Conservation (phyloP, 2,888 invertebrate genomes). For the Pelosia muscerda region DNA sequence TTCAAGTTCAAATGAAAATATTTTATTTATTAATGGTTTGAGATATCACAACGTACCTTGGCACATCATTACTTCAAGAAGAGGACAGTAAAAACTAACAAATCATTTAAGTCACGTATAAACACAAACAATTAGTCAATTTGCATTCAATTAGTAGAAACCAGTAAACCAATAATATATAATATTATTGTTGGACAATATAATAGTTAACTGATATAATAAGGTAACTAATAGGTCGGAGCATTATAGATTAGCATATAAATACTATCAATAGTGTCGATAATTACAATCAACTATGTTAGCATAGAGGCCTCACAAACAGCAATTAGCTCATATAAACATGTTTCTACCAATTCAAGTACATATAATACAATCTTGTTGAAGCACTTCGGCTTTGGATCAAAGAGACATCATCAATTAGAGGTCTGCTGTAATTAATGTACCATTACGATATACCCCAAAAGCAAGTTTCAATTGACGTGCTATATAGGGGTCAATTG, state of each 20-base stretch:
- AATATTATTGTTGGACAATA: slow-evolving; percentile 8
- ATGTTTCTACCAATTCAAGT: slow-evolving; percentile 25
- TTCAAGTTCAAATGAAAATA: not conserved
- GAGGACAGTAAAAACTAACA: not conserved
- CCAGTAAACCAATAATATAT: slow-evolving; percentile 2
- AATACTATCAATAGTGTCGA: slow-evolving; percentile 18
- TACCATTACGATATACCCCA: slow-evolving; percentile 64
- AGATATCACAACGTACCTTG: not conserved
- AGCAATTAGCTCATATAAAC: slow-evolving; percentile 36
- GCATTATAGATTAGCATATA: not conserved
- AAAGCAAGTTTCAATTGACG: slow-evolving; percentile 68
- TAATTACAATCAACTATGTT: slow-evolving; percentile 23
- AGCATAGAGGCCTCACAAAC: slow-evolving; percentile 13
- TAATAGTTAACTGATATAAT: not conserved
- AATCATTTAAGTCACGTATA: not conserved
- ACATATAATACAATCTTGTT: slow-evolving; percentile 43
- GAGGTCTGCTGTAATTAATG: slow-evolving; percentile 65
- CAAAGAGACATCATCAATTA: slow-evolving; percentile 53
- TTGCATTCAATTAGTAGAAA: slow-evolving; percentile 2
- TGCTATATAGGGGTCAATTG: slow-evolving; percentile 73
- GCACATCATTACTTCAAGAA: not conserved
- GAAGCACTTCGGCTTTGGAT: slow-evolving; percentile 38
- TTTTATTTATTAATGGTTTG: not conserved
- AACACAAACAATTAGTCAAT: not conserved
- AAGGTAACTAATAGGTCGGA: not conserved